Percentiles rank a stretch among this genome's conserved stretches.
Conservation (phyloP, 2,888 invertebrate genomes). For the Drosophila paranaensis region DNA sequence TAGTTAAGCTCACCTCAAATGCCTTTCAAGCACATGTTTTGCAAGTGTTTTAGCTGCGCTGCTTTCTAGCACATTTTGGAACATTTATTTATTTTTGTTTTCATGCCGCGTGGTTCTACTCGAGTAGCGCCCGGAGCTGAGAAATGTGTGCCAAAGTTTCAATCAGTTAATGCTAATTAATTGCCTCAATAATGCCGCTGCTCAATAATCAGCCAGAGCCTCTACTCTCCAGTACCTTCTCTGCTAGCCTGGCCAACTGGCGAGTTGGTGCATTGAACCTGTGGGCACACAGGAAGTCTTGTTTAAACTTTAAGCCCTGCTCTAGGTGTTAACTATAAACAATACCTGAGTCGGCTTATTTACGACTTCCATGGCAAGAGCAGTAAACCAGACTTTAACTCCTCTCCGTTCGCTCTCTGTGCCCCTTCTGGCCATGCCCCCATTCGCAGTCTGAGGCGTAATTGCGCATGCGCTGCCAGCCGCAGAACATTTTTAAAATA, state of each 20-base stretch:
- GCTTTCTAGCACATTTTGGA: slow-evolving; percentile 49
- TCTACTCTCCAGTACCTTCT: slow-evolving; percentile 1
- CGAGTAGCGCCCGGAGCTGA: slow-evolving; percentile 50
- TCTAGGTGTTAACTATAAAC: slow-evolving; percentile 79
- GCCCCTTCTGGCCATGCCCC: neutral
- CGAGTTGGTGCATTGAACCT: slow-evolving; percentile 51
- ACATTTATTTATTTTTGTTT: slow-evolving; percentile 30
- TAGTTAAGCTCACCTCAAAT: neutral
- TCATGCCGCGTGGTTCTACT: slow-evolving; percentile 61
- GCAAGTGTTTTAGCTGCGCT: slow-evolving; percentile 38
- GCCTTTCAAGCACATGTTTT: neutral
- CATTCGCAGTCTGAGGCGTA: slow-evolving; percentile 46
- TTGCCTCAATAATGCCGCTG: slow-evolving; percentile 59
- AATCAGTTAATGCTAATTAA: slow-evolving; percentile 72
- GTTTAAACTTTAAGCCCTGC: slow-evolving; percentile 45
- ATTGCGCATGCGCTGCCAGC: slow-evolving; percentile 68
- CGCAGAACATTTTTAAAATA: slow-evolving; percentile 59
- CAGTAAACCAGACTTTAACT: slow-evolving; percentile 11
- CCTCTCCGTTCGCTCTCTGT: neutral
- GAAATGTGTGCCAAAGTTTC: slow-evolving; percentile 59
- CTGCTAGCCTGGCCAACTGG: neutral
- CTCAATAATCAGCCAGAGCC: slow-evolving; percentile 59
- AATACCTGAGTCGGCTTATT: slow-evolving; percentile 63
- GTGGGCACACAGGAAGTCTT: slow-evolving; percentile 52
- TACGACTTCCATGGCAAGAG: slow-evolving; percentile 64